Base-by-base conservation (phyloP, 1,140 invertebrate genomes). In the Drosophila seguyi region DNA sequence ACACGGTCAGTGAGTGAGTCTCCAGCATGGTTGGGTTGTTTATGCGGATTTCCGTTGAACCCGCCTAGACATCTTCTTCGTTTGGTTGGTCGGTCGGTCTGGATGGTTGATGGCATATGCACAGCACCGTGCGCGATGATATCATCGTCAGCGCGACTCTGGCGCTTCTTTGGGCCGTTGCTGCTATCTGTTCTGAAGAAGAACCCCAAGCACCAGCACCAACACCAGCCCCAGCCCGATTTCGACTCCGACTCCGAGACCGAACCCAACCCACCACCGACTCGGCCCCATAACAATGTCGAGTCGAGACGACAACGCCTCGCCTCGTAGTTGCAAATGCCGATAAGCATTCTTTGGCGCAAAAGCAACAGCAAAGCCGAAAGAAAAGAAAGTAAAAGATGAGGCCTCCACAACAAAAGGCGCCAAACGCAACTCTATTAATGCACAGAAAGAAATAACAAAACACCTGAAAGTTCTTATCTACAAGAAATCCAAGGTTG, bases 21-120 rank as follows among this genome's bases (percentile, higher is more conserved):
- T 53, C 34, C 66, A 66, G 67, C 60, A 57, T 73, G 60, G 59
- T 58, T 77, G 62, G 79, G 62, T 84, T 90, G 81, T 90, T 90
- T 90, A 90, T 90, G 85, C 85, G 85, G 85, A 90, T 90, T 90
- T 90, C 85, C 85, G 85, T 75, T 81, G 85, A 81, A 90, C 65
- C 81, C 59, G 75, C 86, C 68, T 81, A 87, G 63, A 77, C 83
- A 87, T 83, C 57, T 59, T 75, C 50, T 53, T 66, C 60, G 45
- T 52, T 38, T 34, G 36, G n/a, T 25, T 20, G 31, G 55, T 48
- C 47, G 47, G 20, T 36, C 53, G 53, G 36, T 18, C 31, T 22
- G 31, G 27, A 38, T 52, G 31, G 18, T 36, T 52, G 59, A 53
- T 63, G 65, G 59, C 71, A 55, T 55, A 52, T 79, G 69, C 63